phyloP scores from a whole-genome alignment of 2,797 vertebrate species.

The Myotis myotis region DNA sequence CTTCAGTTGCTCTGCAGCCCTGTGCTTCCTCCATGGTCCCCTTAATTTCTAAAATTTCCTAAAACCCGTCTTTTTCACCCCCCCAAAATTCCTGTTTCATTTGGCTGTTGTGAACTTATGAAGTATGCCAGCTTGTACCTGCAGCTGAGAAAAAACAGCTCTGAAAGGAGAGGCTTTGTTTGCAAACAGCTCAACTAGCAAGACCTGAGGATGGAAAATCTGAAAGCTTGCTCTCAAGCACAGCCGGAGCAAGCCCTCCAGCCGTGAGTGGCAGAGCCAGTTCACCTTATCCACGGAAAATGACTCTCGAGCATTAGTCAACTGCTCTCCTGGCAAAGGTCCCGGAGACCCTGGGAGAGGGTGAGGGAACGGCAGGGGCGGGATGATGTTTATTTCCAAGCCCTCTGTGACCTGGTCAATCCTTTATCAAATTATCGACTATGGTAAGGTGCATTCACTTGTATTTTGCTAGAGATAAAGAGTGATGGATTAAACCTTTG shows the following conservation, averaged over 20 bases:
- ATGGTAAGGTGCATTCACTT: background rate
- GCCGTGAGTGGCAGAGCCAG: background rate
- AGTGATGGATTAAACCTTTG: constrained; percentile 64
- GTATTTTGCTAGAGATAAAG: constrained; percentile 52
- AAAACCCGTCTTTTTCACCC: no score
- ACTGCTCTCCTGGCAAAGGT: background rate
- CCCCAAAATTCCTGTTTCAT: no score
- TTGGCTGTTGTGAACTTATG: background rate
- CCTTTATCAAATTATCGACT: constrained; percentile 6
- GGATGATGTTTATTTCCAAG: constrained; percentile 43
- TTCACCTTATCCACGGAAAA: background rate
- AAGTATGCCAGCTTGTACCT: background rate
- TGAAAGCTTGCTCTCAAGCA: background rate
- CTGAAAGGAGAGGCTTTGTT: background rate
- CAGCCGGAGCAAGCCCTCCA: background rate
- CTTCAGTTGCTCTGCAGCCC: no score
- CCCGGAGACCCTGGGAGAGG: background rate
- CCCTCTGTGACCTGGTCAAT: background rate
- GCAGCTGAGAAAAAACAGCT: background rate
- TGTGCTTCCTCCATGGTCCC: no score
- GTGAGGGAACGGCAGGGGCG: fast-evolving
- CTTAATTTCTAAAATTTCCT: no score
- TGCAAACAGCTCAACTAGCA: background rate
- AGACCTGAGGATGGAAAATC: background rate
- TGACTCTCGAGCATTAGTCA: fast-evolving